Conservation (phyloP, 2,888 invertebrate genomes). For the Ennomos quercinarius region DNA sequence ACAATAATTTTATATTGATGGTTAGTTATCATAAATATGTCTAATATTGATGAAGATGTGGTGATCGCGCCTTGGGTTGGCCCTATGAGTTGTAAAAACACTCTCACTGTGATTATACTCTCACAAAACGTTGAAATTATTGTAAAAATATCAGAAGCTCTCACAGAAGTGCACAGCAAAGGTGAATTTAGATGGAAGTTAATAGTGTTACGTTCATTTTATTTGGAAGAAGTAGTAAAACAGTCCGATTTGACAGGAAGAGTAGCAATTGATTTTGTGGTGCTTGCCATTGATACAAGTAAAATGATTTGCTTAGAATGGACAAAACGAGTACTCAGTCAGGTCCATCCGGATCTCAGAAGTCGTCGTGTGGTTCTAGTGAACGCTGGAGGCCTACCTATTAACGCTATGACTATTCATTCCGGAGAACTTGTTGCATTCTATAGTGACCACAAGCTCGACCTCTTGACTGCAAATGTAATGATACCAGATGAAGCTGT, state of each 20-base stretch:
- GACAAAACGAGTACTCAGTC: slow-evolving; percentile 64
- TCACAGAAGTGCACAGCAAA: slow-evolving; percentile 66
- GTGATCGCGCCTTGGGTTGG: slow-evolving; percentile 75
- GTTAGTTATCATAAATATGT: slow-evolving; percentile 49
- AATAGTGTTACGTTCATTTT: slow-evolving; percentile 62
- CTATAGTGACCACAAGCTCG: slow-evolving; percentile 64
- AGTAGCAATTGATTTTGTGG: slow-evolving; percentile 72
- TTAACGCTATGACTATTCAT: slow-evolving; percentile 71
- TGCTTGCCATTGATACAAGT: slow-evolving; percentile 72
- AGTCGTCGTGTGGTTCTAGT: slow-evolving; percentile 71
- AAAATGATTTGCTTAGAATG: slow-evolving; percentile 73
- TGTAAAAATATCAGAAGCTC: slow-evolving; percentile 66
- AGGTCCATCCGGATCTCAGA: slow-evolving; percentile 74
- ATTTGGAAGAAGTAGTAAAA: slow-evolving; percentile 64
- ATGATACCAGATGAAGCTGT: slow-evolving; percentile 57
- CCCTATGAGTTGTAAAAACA: slow-evolving; percentile 65
- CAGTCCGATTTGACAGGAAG: slow-evolving; percentile 66
- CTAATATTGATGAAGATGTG: slow-evolving; percentile 58
- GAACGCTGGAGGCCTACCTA: slow-evolving; percentile 71
- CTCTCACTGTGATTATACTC: slow-evolving; percentile 68
- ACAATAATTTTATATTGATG: too few species aligned
- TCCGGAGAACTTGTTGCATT: slow-evolving; percentile 67
- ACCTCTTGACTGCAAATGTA: slow-evolving; percentile 71
- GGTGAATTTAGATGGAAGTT: slow-evolving; percentile 71
- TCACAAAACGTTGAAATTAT: slow-evolving; percentile 70